Conservation (phyloP, 2,113 vertebrate species). For the Dicrurus megarhynchus region DNA sequence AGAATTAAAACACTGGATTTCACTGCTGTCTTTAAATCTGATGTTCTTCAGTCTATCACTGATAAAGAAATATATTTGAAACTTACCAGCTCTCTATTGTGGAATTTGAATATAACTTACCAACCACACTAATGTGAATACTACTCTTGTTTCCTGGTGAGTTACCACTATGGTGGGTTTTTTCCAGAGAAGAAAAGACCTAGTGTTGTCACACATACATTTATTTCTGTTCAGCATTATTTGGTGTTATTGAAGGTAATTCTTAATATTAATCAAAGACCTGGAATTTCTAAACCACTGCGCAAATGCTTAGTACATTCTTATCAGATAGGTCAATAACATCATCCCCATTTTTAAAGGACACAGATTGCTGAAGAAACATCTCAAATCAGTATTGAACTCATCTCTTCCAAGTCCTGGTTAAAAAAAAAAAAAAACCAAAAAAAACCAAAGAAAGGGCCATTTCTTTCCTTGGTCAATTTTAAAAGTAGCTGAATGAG, state of each 20-base stretch:
- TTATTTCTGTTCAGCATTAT: neutral
- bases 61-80: neutral
- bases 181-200: neutral
- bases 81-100: neutral
- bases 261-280: neutral
- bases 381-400: neutral
- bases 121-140: neutral
- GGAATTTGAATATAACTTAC: neutral
- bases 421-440: neutral
- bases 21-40: neutral
- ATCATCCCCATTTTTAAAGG: neutral
- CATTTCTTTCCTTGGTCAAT: fast-evolving
- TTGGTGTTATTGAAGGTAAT: neutral
- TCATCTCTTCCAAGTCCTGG: neutral
- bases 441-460: neutral
- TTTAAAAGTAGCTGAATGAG: neutral
- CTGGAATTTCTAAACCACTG: neutral
- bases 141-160: neutral
- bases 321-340: neutral
- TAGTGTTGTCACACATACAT: neutral
- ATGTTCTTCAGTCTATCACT: neutral
- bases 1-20: neutral
- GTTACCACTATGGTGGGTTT: neutral
- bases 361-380: neutral
- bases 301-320: neutral